Evolutionary conservation across 2,888 invertebrate genomes (phyloP).

Genomic region (Philopedon plagiatum): DNA sequence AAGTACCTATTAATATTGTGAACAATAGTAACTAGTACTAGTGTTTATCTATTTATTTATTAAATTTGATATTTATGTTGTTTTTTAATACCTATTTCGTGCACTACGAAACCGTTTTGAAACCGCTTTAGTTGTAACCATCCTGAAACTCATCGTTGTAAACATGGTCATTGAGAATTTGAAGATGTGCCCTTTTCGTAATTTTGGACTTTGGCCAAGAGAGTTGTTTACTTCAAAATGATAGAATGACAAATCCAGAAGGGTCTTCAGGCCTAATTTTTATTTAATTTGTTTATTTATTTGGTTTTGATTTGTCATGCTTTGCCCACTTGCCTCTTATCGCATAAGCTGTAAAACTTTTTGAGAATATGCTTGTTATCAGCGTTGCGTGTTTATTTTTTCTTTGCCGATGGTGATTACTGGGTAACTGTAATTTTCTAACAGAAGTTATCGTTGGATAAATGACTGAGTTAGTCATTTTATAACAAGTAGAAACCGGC

Average conservation of each 20-base stretch:
- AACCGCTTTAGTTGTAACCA: no score
- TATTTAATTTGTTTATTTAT: not conserved
- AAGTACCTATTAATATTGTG: no score
- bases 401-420: not conserved
- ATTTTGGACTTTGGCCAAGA: not conserved
- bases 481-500: no score
- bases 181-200: no score
- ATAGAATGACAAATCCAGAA: not conserved
- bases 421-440: conserved; percentile 16
- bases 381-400: not conserved
- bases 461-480: not conserved
- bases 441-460: not conserved
- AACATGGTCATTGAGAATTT: no score
- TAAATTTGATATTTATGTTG: no score
- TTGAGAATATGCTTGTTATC: not conserved
- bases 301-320: not conserved
- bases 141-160: no score
- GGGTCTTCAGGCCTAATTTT: not conserved
- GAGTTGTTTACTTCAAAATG: conserved; percentile 13
- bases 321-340: conserved; percentile 9
- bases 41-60: no score
- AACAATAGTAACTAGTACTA: no score
- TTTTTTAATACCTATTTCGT: no score
- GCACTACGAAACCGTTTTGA: no score
- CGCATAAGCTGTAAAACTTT: conserved; percentile 1